phyloP scores from a whole-genome alignment of 1,140 invertebrate genomes.

The Triops cancriformis region DNA sequence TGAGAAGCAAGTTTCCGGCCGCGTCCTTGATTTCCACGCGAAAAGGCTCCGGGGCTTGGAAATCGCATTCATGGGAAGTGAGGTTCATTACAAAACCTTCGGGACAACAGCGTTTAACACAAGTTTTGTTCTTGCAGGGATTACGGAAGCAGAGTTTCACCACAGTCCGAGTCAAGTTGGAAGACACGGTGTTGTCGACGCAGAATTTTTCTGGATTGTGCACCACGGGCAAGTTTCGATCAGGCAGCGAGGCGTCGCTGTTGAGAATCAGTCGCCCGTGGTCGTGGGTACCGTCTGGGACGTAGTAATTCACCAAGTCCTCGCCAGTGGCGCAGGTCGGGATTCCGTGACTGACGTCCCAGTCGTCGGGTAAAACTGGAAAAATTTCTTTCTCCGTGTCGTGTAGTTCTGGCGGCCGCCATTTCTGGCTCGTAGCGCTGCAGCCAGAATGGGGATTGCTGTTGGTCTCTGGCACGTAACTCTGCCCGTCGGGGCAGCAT shows the following conservation, averaged over 20 bases:
- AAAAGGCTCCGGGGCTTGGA: not conserved
- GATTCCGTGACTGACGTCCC: not conserved
- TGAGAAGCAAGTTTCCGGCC: not conserved
- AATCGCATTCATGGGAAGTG: not conserved
- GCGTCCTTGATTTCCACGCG: not conserved
- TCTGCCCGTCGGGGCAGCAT: not conserved
- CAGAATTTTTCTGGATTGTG: not conserved
- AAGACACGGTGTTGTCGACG: not conserved
- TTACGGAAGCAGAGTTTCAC: not conserved
- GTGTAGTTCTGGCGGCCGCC: not conserved
- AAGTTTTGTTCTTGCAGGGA: conserved; percentile 16
- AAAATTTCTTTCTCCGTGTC: not conserved
- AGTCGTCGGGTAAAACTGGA: not conserved
- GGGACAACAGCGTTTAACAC: not conserved
- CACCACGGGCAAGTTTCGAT: not conserved
- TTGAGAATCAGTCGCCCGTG: not conserved
- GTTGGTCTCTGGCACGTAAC: not conserved
- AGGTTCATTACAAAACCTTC: not conserved
- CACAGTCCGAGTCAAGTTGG: not conserved
- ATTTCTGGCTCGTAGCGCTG: not conserved
- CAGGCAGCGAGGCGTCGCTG: not conserved
- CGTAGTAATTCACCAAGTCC: not conserved
- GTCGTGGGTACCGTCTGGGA: not conserved
- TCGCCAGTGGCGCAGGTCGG: not conserved
- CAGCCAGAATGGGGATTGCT: not conserved